A percentile compares a stretch with the other conserved stretches of the same genome.
Conservation (phyloP, 2,888 invertebrate genomes). For the Lochmaea crataegi region DNA sequence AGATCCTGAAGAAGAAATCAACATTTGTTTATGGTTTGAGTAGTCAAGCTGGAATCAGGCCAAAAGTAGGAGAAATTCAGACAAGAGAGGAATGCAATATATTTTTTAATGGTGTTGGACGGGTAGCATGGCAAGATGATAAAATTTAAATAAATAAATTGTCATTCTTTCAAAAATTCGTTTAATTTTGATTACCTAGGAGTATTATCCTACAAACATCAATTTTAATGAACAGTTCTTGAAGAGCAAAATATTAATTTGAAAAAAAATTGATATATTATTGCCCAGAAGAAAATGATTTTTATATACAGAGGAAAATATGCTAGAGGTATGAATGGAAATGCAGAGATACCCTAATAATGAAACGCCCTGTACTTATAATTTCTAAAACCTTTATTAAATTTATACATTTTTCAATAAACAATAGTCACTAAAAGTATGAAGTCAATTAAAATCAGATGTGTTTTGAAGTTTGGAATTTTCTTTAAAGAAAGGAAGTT, state of each 20-base stretch:
- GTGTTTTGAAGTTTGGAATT: not conserved
- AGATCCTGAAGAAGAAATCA: slow-evolving; percentile 25
- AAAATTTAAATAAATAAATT: not conserved
- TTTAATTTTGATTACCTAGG: too few species aligned
- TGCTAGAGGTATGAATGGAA: too few species aligned
- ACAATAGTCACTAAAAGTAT: not conserved
- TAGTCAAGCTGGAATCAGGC: slow-evolving; percentile 17
- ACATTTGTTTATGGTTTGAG: slow-evolving; percentile 26
- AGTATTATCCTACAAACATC: too few species aligned
- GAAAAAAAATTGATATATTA: too few species aligned
- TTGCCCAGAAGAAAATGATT: too few species aligned
- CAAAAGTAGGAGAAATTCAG: not conserved
- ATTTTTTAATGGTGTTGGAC: not conserved
- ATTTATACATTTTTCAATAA: not conserved
- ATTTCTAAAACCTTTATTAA: not conserved
- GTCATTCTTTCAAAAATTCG: too few species aligned
- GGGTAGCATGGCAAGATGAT: not conserved
- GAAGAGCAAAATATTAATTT: too few species aligned
- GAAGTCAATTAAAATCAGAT: not conserved
- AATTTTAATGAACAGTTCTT: too few species aligned
- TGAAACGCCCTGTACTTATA: not conserved
- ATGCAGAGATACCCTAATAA: too few species aligned
- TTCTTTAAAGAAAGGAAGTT: too few species aligned
- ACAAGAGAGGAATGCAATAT: not conserved
- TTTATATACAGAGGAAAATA: too few species aligned